A percentile compares a stretch with the other conserved stretches of the same genome.
Evolutionary conservation across 2,113 vertebrate genomes (phyloP).

Genomic region (Oxyura jamaicensis): DNA sequence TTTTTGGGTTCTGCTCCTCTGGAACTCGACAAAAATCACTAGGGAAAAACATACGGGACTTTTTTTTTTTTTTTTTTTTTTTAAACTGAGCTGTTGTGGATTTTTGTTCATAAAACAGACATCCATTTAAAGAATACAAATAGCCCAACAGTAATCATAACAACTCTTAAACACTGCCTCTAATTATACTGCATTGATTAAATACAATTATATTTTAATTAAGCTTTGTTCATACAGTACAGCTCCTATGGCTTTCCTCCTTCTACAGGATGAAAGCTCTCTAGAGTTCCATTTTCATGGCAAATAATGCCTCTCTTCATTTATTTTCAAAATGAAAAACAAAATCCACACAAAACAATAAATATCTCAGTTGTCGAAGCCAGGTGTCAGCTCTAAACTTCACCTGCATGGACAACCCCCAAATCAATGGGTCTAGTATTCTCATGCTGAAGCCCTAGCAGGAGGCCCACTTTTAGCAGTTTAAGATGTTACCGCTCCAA

Average conservation of each 20-base stretch:
- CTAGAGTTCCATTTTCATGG: not conserved
- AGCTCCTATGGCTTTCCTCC: not conserved
- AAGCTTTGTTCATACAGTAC: not conserved
- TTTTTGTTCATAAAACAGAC: slow-evolving; percentile 37
- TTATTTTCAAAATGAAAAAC: slow-evolving; percentile 45
- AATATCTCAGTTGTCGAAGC: not conserved
- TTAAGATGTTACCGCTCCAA: not conserved
- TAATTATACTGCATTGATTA: slow-evolving; percentile 58
- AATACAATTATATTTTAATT: slow-evolving; percentile 48
- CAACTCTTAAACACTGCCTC: slow-evolving; percentile 33
- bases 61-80: not conserved
- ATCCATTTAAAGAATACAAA: slow-evolving; percentile 61
- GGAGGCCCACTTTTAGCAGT: not conserved
- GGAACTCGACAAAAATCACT: not conserved
- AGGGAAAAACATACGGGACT: not conserved
- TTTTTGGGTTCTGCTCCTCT: not conserved
- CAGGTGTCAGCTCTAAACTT: not conserved
- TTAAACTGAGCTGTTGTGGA: not conserved
- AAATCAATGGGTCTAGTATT: not conserved
- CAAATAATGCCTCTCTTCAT: slow-evolving; percentile 28
- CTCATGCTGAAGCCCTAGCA: not conserved
- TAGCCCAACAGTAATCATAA: not conserved
- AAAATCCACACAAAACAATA: not conserved
- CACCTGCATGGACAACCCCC: not conserved
- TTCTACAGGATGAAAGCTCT: not conserved